These are phyloP conservation scores for Glaucidium brasilianum DNA, from an alignment of 2,113 vertebrate genomes.

Conservation along the genomic window DNA sequence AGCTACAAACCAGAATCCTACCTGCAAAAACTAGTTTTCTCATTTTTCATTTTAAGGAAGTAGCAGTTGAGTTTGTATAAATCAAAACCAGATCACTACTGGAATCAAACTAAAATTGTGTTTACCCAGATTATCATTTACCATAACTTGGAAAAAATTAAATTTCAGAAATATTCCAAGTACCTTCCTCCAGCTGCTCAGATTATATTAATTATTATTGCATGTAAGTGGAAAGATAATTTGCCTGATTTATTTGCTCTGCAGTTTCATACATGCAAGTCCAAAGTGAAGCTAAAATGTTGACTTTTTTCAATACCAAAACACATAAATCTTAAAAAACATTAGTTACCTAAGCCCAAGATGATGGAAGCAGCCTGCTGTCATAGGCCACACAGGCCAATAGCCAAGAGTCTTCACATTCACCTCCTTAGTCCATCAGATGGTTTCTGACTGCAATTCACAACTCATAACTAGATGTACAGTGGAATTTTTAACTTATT, in stretches of 20 bases:
- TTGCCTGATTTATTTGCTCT: background rate
- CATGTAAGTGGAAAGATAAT: background rate
- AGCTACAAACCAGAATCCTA: background rate
- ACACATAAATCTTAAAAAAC: background rate
- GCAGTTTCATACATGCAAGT: background rate
- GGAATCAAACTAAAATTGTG: background rate
- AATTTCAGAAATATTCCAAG: background rate
- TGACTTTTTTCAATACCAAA: background rate
- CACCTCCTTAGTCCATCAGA: background rate
- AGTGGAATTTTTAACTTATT: background rate
- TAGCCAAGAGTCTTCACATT: background rate
- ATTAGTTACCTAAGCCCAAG: background rate
- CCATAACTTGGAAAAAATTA: background rate
- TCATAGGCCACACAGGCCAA: background rate
- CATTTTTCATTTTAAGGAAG: background rate
- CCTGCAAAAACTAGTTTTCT: background rate
- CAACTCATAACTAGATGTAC: background rate
- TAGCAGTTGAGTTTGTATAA: background rate
- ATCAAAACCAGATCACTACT: background rate
- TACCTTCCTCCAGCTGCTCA: background rate
- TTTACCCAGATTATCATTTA: background rate
- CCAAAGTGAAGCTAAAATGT: background rate
- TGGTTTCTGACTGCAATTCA: background rate
- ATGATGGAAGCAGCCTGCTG: background rate
- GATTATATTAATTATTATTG: background rate